Percentiles rank a stretch among this genome's conserved stretches.
These are phyloP conservation scores for Rhipidura dahli DNA, from an alignment of 2,113 vertebrate genomes.

Conservation along the genomic window DNA sequence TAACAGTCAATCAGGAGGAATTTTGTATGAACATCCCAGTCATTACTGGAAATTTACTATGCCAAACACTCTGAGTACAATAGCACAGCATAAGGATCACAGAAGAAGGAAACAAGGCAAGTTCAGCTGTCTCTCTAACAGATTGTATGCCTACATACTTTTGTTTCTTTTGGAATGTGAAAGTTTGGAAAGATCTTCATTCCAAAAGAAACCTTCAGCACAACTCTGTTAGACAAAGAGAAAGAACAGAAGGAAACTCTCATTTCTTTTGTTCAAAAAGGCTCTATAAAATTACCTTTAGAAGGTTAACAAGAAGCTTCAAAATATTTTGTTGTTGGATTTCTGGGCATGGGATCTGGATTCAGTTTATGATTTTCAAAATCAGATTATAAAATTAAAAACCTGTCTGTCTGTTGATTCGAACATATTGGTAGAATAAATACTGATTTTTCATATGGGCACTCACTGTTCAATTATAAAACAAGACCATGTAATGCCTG, in stretches of 20 bases:
- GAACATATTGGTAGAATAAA: neutral
- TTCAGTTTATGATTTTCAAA: neutral
- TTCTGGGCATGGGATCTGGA: neutral
- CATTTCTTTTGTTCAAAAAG: neutral
- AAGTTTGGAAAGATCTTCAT: neutral
- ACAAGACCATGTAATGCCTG: neutral
- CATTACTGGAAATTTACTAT: neutral
- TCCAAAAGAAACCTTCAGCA: neutral
- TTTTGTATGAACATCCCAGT: neutral
- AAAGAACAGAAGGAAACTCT: neutral
- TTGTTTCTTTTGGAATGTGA: neutral
- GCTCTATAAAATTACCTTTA: neutral
- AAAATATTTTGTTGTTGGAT: neutral
- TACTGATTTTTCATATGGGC: neutral
- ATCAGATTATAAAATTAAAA: neutral
- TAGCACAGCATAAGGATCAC: neutral
- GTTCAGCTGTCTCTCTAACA: neutral
- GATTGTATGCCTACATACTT: neutral
- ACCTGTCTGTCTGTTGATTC: neutral
- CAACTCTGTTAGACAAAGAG: neutral
- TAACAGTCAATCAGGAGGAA: neutral
- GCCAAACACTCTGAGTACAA: neutral
- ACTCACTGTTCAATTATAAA: neutral
- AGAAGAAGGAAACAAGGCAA: neutral
- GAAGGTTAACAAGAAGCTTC: neutral